Evolutionary conservation across 2,888 invertebrate genomes (phyloP).

Genomic region (Ichneumoninae sp.): DNA sequence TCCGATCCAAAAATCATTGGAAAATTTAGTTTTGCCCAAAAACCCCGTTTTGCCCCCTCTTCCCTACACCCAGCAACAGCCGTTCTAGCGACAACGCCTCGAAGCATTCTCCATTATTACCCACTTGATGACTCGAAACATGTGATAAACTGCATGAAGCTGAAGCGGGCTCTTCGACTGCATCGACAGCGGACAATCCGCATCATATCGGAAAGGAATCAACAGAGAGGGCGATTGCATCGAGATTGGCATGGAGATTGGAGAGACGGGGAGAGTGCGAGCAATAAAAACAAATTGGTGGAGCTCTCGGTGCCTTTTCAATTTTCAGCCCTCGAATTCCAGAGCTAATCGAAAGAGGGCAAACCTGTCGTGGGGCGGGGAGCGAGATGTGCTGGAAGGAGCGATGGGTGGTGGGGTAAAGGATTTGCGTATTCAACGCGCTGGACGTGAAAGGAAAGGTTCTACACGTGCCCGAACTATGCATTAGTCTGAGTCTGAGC

Average conservation of each 20-base stretch:
- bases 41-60: no score
- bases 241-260: neutral
- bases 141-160: no score
- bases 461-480: conserved; percentile 63
- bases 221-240: neutral
- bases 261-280: neutral
- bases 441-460: conserved; percentile 44
- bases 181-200: neutral
- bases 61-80: neutral
- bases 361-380: conserved; percentile 2
- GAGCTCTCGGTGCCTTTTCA: conserved; percentile 55
- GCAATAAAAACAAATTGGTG: conserved; percentile 50
- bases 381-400: neutral
- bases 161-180: neutral
- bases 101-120: neutral
- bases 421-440: conserved; percentile 62
- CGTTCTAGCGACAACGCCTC: neutral
- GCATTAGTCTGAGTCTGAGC: conserved; percentile 58
- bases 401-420: conserved; percentile 8
- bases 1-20: no score
- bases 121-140: no score
- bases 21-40: no score
- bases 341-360: conserved; percentile 59
- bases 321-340: conserved; percentile 58
- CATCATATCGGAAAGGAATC: neutral